Evolutionary conservation across 2,113 vertebrate genomes (phyloP), one percentile per base, ranked within the genome.

Genomic region (Aptenodytes forsteri): DNA sequence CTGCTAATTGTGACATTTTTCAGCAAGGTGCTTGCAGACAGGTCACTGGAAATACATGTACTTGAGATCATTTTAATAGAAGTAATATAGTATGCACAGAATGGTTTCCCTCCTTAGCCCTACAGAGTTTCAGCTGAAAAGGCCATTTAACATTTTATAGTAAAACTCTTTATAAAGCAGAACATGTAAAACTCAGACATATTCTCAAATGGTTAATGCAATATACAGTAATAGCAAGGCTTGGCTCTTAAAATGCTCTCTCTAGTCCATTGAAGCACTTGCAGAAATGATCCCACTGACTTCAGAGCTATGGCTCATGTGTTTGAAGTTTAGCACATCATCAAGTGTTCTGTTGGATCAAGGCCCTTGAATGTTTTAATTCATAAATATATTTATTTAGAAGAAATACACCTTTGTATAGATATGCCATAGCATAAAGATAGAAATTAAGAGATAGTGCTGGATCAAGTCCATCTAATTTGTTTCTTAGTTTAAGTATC

Each of bases 1-100:
- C 85, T 90, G 64, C 59, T 97, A 97, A 97, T 96, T 97, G 83
- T 95, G 93, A 91, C 89, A 91, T 95, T 93, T 80, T 93, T 89
- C 46, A 22, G 73, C 65, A 82, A 87, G 66, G 49, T 73, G 49
- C 49, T 95, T 92, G 62, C 81, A 96, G 69, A 84, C 86, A 88
- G 86, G 95, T 94, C 97, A 91, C 55, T 93, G 65, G 65, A 86
- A 97, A 96, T 93, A 58, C 73, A 87, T 73, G 82, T 83, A 87
- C 75, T 86, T 96, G 78, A 93, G 72, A 93, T 88, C 8, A 91
- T 90, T 96, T 95, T 88, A 96, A 69, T 77, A 87, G 66, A 91
- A 91, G 49, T 77, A 86, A 95, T 87, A 83, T 16, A 72, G 40
- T 58, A 67, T 79, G 67, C 73, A 81, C 36, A 86, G 61, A 93